A percentile compares a stretch with the other conserved stretches of the same genome.
Conservation (phyloP, 2,113 vertebrate genomes). For the Abramis brama region DNA sequence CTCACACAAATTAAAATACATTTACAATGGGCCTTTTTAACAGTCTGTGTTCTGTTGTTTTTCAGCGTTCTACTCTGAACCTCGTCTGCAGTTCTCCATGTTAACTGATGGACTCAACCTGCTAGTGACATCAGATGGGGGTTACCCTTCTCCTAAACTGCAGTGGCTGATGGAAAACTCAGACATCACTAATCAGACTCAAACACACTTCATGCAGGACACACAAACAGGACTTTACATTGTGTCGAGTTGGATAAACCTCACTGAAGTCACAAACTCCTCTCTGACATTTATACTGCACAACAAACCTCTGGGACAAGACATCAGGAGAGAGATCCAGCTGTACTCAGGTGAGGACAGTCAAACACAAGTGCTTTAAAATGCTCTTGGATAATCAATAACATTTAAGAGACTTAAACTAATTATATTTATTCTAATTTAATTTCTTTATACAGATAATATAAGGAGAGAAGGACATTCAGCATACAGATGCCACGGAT, state of each 20-base stretch:
- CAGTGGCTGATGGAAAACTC: constrained; percentile 54
- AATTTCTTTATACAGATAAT: constrained; percentile 8
- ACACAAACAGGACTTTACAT: constrained; percentile 47
- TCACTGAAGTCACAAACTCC: constrained; percentile 24
- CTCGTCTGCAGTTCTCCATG: constrained; percentile 46
- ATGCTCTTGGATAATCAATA: neutral
- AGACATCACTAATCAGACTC: constrained; percentile 56
- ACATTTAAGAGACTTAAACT: neutral
- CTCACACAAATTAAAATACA: no score
- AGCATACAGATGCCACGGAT: neutral
- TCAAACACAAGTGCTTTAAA: neutral
- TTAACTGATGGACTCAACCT: constrained; percentile 41
- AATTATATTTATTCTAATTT: neutral
- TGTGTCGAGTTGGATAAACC: constrained; percentile 52
- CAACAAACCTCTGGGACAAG: constrained; percentile 54
- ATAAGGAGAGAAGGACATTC: neutral
- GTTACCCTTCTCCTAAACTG: constrained; percentile 55
- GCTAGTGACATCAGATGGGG: constrained; percentile 54
- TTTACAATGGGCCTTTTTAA: no score
- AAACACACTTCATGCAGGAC: constrained; percentile 38
- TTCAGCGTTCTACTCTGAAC: constrained; percentile 61
- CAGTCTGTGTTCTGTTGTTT: neutral
- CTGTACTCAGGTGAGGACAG: constrained; percentile 47
- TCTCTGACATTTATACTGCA: constrained; percentile 56
- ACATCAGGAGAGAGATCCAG: constrained; percentile 57